Conservation (phyloP, 2,888 invertebrate species). For the Brassicogethes aeneus region DNA sequence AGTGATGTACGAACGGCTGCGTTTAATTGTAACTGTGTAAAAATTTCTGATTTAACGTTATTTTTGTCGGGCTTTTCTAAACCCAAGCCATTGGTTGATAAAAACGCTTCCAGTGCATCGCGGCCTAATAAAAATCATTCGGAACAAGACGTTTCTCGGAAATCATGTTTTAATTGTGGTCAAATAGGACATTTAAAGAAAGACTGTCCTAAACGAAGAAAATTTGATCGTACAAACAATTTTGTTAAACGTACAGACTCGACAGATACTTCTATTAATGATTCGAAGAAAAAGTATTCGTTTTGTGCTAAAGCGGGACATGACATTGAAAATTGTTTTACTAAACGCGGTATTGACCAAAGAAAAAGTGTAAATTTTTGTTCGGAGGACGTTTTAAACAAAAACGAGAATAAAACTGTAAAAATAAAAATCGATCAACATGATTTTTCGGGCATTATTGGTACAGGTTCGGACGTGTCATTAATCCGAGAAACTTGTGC, state of each 20-base stretch:
- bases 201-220: too few relatives aligned
- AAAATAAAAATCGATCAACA: constrained; percentile 4
- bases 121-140: too few relatives aligned
- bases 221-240: too few relatives aligned
- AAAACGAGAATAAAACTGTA: not conserved
- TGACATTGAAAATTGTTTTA: constrained; percentile 7
- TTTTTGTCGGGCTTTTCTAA: constrained; percentile 3
- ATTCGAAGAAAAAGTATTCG: not conserved
- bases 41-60: not conserved
- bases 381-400: constrained; percentile 3
- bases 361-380: constrained; percentile 7
- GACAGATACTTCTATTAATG: not conserved
- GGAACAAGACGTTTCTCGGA: too few relatives aligned
- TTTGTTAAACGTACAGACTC: not conserved
- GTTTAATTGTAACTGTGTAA: not conserved
- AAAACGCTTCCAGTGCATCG: not conserved
- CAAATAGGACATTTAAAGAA: constrained; percentile 6
- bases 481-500: too few relatives aligned
- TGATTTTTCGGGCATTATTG: constrained; percentile 4
- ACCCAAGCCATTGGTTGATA: too few relatives aligned
- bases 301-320: constrained; percentile 8
- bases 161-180: constrained; percentile 4
- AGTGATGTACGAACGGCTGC: constrained; percentile 4
- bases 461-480: constrained; percentile 13
- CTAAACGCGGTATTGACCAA: constrained; percentile 4